phyloP scores from a whole-genome alignment of 2,113 vertebrate species.

The Chiloscyllium plagiosum region DNA sequence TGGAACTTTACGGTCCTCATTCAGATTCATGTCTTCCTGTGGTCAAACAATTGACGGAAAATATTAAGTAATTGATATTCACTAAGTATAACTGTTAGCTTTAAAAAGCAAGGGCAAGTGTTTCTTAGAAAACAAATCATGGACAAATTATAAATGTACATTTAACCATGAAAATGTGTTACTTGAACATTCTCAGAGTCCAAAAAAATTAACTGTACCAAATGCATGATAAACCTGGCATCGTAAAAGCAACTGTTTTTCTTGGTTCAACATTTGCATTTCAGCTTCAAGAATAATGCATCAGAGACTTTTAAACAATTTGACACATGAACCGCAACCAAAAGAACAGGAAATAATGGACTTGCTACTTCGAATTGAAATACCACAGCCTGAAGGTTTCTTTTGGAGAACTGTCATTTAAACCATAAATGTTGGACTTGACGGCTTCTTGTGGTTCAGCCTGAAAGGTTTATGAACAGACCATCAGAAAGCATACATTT shows the following conservation, averaged over 20 bases:
- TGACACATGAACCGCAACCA: not conserved
- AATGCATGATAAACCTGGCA: not conserved
- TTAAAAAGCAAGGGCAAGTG: not conserved
- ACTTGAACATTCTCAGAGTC: not conserved
- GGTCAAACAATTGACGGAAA: constrained; percentile 35
- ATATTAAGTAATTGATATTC: not conserved
- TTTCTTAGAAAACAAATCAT: not conserved
- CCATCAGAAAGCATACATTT: not conserved
- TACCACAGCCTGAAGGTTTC: not conserved
- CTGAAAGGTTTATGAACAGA: not conserved
- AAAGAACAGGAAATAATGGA: not conserved
- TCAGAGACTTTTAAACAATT: not conserved
- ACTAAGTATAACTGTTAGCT: not conserved
- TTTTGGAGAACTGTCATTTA: not conserved
- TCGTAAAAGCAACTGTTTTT: not conserved
- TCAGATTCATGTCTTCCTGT: constrained; percentile 98
- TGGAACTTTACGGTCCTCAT: constrained; percentile 90
- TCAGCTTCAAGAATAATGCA: not conserved
- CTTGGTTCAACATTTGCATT: not conserved
- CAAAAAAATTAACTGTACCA: not conserved
- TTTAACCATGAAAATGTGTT: not conserved
- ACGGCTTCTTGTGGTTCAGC: not conserved
- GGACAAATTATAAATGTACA: not conserved
- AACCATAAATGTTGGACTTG: not conserved
- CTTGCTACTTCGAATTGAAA: not conserved